phyloP scores from a whole-genome alignment of 2,113 vertebrate genomes.

The Strix aluco region DNA sequence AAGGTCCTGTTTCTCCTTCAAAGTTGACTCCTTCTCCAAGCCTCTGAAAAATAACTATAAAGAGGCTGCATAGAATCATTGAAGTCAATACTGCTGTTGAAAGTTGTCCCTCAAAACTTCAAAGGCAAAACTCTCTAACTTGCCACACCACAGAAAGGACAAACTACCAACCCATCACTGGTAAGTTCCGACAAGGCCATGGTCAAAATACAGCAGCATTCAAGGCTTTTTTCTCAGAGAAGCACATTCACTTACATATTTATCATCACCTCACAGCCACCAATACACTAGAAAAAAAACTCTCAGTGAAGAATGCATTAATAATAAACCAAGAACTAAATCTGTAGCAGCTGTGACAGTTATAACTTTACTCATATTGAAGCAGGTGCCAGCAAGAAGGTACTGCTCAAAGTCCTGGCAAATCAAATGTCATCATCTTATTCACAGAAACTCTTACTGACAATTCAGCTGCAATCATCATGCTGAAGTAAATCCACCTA shows the following conservation, averaged over 20 bases:
- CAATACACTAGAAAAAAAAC: not conserved
- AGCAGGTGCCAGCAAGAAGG: not conserved
- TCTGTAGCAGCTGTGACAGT: not conserved
- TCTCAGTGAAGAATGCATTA: not conserved
- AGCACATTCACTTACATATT: not conserved
- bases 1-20: not conserved
- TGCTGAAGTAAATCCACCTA: not conserved
- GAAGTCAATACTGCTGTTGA: not conserved
- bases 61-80: not conserved
- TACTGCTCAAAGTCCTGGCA: not conserved
- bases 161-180: not conserved
- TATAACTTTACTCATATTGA: not conserved
- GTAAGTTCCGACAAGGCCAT: not conserved
- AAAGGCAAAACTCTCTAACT: not conserved
- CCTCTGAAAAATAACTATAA: not conserved
- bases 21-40: not conserved
- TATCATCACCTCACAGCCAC: not conserved
- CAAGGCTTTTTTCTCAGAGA: not conserved
- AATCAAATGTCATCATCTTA: not conserved
- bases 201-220: not conserved
- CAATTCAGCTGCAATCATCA: not conserved
- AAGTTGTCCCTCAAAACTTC: not conserved
- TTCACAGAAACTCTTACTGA: not conserved
- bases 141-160: not conserved
- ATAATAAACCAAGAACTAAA: constrained; percentile 13